Evolutionary conservation across 2,113 vertebrate genomes (phyloP).

Genomic region (Spilogale gracilis): DNA sequence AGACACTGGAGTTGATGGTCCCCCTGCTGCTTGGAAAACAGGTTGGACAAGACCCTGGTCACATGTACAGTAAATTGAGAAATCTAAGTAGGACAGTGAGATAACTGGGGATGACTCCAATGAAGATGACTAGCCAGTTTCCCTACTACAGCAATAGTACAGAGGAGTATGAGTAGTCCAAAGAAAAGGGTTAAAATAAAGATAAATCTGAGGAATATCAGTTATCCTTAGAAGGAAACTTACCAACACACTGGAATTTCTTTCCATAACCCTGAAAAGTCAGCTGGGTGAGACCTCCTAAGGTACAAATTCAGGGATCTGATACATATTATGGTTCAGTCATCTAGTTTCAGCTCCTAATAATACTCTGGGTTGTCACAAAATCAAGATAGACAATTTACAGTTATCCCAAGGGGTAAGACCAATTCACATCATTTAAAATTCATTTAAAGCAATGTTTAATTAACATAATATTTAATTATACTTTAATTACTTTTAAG

Average conservation of each 20-base stretch:
- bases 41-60: background rate
- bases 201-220: background rate
- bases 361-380: conserved; percentile 55
- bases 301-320: background rate
- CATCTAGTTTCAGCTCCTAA: conserved; percentile 42
- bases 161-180: background rate
- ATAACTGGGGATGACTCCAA: background rate
- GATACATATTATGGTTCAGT: background rate
- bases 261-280: background rate
- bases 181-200: background rate
- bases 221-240: conserved; percentile 11
- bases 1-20: background rate
- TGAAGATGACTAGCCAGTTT: background rate
- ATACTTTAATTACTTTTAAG: conserved; percentile 80
- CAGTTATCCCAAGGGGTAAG: conserved; percentile 66
- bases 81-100: background rate
- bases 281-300: background rate
- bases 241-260: background rate
- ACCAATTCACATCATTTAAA: conserved; percentile 72
- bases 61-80: background rate
- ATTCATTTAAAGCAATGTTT: conserved; percentile 79
- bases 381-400: conserved; percentile 74
- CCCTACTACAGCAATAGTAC: background rate
- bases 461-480: conserved; percentile 81
- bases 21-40: background rate